phyloP scores from a whole-genome alignment of 1,140 invertebrate species.

The Drosophila lacteicornis region DNA sequence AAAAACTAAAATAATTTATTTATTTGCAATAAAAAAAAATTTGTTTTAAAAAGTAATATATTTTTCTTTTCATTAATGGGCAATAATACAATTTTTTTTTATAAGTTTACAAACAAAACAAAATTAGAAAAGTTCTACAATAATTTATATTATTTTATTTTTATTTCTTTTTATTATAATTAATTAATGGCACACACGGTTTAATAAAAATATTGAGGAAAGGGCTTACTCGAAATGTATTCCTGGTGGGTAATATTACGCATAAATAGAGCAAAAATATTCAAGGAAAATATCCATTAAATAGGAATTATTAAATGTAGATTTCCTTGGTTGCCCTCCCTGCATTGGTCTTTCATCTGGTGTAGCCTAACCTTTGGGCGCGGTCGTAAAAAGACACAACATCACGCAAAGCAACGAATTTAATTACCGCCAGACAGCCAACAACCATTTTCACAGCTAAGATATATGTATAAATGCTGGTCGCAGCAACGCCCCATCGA shows the following conservation, averaged over 20 bases:
- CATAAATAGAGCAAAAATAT: neutral
- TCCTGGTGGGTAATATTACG: neutral
- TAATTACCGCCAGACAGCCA: conserved; percentile 3
- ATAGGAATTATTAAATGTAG: neutral
- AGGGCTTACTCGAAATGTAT: no score
- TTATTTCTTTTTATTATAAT: no score
- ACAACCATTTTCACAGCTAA: conserved; percentile 14
- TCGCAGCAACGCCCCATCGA: conserved; percentile 31
- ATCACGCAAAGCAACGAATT: conserved; percentile 15
- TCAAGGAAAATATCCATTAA: neutral
- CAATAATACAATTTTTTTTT: no score
- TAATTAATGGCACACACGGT: no score
- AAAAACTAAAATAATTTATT: no score
- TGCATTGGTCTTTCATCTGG: conserved; percentile 10
- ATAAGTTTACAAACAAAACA: no score
- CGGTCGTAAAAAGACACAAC: conserved; percentile 27
- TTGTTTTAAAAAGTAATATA: no score
- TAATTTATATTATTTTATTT: no score
- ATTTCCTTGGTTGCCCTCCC: conserved; percentile 2
- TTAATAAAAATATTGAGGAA: no score
- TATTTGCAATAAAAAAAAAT: no score
- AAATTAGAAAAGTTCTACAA: no score
- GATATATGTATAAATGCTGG: neutral
- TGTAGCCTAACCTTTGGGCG: conserved; percentile 56
- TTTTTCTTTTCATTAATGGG: no score